Evolutionary conservation across 2,113 vertebrate genomes (phyloP), one percentile per base, ranked within the genome.

Genomic region (Tachuris rubrigastra): DNA sequence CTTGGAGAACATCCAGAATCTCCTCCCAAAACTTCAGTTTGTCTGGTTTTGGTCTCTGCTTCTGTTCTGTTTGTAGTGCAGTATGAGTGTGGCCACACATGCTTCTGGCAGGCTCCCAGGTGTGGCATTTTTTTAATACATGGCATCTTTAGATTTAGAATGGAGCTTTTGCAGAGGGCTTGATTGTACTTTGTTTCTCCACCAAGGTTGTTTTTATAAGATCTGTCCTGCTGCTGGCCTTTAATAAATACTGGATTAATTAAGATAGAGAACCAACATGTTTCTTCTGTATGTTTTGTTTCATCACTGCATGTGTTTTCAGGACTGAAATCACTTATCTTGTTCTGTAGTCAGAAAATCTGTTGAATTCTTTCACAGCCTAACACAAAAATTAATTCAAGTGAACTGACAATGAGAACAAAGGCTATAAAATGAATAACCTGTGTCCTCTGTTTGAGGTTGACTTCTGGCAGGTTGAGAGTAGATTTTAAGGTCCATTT

Each of bases 261-360:
- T 41, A 50, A 55, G 35, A 50, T 6, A 42, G n/a, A 66, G 37
- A 85, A n/a, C 20, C 25, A 39, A 2, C 1, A 2, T 81, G 14
- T 44, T 8, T 49, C 24, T 68, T 49, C 31, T 3, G 3, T 17
- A 5, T 28, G 12, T 33, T 69, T 37, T 85, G 55, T 59, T 90
- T 69, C 17, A 35, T 47, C 41, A 22, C 22, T 78, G 25, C 6
- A 3, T 28, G 5, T 28, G 21, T 69, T 60, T 69, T 25, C 20
- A 77, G n/a, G 7, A 35, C 90, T 56, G 49, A 85, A 72, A 55
- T 90, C 25, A 22, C 27, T 69, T 65, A 5, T 87, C 10, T 44
- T 0, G 0, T 71, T 71, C 30, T 30, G 23, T 52, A 44, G 30
- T 47, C 10, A 52, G 46, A 65, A 75, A 16, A 52, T 47, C 27